Conservation (phyloP, 1,140 invertebrate genomes). For the Brachionus manjavacas region DNA sequence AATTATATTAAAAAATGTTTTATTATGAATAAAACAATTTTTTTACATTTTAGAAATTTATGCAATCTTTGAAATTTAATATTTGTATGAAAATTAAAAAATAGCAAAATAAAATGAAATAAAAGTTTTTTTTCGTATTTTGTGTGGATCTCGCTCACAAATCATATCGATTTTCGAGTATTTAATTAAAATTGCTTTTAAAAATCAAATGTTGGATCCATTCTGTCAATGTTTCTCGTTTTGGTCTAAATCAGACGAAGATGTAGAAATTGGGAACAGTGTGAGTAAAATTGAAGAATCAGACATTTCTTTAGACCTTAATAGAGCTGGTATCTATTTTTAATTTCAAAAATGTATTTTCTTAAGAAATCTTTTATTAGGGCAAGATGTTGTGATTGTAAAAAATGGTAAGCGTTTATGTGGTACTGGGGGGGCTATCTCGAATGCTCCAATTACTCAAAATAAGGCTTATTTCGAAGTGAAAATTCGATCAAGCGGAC, state of each 20-base stretch:
- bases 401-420: slow-evolving; percentile 91
- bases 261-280: neutral
- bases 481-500: slow-evolving; percentile 85
- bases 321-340: neutral
- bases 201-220: neutral
- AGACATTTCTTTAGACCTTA: slow-evolving; percentile 2
- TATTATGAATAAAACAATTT: neutral
- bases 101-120: neutral
- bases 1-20: neutral
- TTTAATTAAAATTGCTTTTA: neutral
- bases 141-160: neutral
- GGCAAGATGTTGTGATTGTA: slow-evolving; percentile 93
- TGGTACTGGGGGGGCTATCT: slow-evolving; percentile 78
- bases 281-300: neutral
- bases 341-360: neutral
- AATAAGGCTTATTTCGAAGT: slow-evolving; percentile 99
- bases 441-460: slow-evolving; percentile 82
- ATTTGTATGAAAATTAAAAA: neutral
- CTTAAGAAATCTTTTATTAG: slow-evolving; percentile 50
- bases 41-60: neutral
- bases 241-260: neutral
- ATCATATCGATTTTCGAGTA: neutral
- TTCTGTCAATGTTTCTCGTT: slow-evolving; percentile 16
- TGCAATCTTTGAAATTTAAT: neutral
- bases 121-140: neutral